These are phyloP conservation scores for Pseudococcus longispinus DNA, from an alignment of 2,888 invertebrate genomes.

Conservation along the genomic window DNA sequence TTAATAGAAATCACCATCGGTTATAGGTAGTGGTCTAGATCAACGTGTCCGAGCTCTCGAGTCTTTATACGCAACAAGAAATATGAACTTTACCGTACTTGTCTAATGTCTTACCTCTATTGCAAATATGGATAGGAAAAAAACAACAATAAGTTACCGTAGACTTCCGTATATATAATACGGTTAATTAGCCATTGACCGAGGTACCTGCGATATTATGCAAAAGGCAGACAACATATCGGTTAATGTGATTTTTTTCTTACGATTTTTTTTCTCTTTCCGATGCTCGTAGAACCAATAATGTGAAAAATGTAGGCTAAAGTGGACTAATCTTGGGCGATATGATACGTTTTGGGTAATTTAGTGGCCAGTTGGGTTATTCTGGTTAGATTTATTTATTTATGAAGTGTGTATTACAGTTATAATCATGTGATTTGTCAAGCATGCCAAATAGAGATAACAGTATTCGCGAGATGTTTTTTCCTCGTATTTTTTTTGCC, in stretches of 20 bases:
- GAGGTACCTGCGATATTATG: background rate
- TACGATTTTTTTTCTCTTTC: background rate
- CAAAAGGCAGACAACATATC: background rate
- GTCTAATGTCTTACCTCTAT: background rate
- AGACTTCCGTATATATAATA: conserved; percentile 25
- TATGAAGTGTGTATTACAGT: conserved; percentile 1
- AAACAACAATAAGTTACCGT: background rate
- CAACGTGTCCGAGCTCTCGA: background rate
- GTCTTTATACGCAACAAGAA: background rate
- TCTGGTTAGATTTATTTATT: background rate
- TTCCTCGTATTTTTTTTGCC: background rate
- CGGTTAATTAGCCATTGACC: conserved; percentile 6
- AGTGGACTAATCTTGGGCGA: background rate
- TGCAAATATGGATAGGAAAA: conserved; percentile 1
- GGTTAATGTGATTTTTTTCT: background rate
- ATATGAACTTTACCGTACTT: conserved; percentile 29
- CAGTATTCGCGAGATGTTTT: conserved; percentile 9
- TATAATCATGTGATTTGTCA: conserved; percentile 22
- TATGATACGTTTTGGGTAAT: background rate
- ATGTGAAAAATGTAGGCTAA: background rate
- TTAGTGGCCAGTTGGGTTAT: conserved; percentile 18
- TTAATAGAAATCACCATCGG: conserved; percentile 2
- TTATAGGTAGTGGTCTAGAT: background rate
- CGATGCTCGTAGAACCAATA: background rate
- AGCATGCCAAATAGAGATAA: conserved; percentile 22